Percentiles rank a stretch among this genome's conserved stretches.
Conservation (phyloP, 2,797 vertebrate genomes). For the Chelon labrosus region DNA sequence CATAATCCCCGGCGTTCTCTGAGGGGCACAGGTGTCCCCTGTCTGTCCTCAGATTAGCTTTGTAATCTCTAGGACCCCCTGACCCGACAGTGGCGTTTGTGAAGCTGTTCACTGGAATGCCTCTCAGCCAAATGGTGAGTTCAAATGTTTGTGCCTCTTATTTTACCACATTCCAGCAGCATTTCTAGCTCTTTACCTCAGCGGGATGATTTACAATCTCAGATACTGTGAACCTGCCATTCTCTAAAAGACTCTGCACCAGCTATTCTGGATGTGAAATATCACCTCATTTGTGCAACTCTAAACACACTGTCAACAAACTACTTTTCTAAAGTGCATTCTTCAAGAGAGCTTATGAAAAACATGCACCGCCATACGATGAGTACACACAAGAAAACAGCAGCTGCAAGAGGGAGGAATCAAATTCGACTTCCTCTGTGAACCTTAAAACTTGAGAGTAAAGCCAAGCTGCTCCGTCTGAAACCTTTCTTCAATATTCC, state of each 20-base stretch:
- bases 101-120: conserved; percentile 75
- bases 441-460: conserved; percentile 8
- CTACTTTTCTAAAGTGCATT: conserved; percentile 1
- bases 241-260: neutral
- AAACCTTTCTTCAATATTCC: conserved; percentile 5
- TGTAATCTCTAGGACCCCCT: conserved; percentile 81
- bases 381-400: conserved; percentile 16
- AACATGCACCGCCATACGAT: conserved; percentile 13
- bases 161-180: conserved; percentile 55
- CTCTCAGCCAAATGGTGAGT: conserved; percentile 51
- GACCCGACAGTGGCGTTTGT: conserved; percentile 59
- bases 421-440: conserved; percentile 30
- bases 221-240: conserved; percentile 2
- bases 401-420: conserved; percentile 53
- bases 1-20: conserved; percentile 80
- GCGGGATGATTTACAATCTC: conserved; percentile 12
- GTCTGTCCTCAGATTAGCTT: conserved; percentile 85
- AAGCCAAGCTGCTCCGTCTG: conserved; percentile 12
- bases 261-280: neutral
- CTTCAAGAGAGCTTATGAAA: no score
- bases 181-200: conserved; percentile 39
- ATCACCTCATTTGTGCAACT: neutral
- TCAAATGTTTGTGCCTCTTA: conserved; percentile 50
- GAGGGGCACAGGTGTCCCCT: conserved; percentile 84
- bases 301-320: conserved; percentile 8